These are phyloP conservation scores for Gasterosteus nipponicus DNA, from an alignment of 2,113 vertebrate species.

Conservation along the genomic window DNA sequence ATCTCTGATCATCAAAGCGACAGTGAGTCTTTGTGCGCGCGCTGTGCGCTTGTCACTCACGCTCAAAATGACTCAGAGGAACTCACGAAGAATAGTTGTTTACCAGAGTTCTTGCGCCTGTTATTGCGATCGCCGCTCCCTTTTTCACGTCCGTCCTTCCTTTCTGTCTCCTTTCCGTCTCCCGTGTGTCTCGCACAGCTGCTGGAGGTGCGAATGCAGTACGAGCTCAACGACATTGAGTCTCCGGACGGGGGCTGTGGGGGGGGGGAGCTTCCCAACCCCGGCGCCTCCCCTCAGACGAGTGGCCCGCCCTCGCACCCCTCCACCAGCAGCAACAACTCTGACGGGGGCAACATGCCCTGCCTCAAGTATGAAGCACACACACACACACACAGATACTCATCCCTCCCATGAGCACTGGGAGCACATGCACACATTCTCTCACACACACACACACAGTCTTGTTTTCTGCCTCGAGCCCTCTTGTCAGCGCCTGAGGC, in stretches of 20 bases:
- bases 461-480: constrained; percentile 65
- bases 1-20: constrained; percentile 38
- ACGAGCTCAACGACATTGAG: constrained; percentile 92
- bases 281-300: constrained; percentile 90
- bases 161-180: neutral
- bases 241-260: constrained; percentile 85
- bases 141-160: neutral
- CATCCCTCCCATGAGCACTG: constrained; percentile 17
- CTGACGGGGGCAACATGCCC: constrained; percentile 94
- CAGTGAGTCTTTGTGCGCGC: neutral
- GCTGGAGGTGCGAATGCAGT: constrained; percentile 93
- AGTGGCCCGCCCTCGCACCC: constrained; percentile 90
- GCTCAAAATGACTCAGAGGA: neutral
- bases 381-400: constrained; percentile 20
- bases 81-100: constrained; percentile 3
- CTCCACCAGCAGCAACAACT: constrained; percentile 96
- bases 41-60: constrained; percentile 23
- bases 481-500: constrained; percentile 61
- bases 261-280: constrained; percentile 86
- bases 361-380: constrained; percentile 89
- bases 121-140: neutral
- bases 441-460: constrained; percentile 33
- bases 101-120: neutral
- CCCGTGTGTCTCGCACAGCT: constrained; percentile 78
- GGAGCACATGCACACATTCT: constrained; percentile 31